phyloP scores from a whole-genome alignment of 23 tunicate genomes.

The Clavelina lepadiformis region DNA sequence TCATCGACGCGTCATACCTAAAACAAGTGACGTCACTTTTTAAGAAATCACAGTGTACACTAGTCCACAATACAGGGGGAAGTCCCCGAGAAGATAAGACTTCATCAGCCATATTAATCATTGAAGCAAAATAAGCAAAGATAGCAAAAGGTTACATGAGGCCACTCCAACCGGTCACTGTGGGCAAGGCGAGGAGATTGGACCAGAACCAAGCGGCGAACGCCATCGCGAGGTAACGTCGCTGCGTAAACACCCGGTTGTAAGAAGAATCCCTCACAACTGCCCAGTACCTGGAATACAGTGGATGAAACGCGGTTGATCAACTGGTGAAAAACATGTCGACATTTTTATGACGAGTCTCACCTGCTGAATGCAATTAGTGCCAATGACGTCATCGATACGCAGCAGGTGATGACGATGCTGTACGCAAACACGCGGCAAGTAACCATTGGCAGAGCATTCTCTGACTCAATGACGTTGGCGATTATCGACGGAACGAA shows the following conservation, averaged over 20 bases:
- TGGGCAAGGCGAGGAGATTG: constrained; percentile 17
- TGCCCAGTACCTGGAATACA: constrained; percentile 2
- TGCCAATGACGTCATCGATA: constrained; percentile 36
- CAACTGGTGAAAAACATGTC: background rate
- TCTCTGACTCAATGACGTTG: constrained; percentile 10
- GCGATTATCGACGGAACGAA: constrained; percentile 44
- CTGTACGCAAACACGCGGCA: constrained; percentile 29
- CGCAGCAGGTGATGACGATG: constrained; percentile 28
- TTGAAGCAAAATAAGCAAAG: background rate
- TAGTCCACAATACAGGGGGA: background rate
- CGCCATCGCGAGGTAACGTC: constrained; percentile 9
- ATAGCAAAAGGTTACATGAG: constrained; percentile 14
- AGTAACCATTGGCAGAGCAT: constrained; percentile 4
- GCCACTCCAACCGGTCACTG: constrained; percentile 34
- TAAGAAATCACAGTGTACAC: background rate
- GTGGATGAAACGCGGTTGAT: background rate
- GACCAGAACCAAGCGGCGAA: constrained; percentile 36
- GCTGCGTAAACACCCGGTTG: background rate
- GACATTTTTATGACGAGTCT: background rate
- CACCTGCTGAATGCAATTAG: constrained; percentile 48
- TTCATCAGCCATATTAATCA: too few relatives aligned
- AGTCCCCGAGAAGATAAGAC: background rate
- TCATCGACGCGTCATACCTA: constrained; percentile 35
- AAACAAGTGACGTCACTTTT: background rate
- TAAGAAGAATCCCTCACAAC: too few relatives aligned